phyloP scores from a whole-genome alignment of 2,113 vertebrate genomes.

The Pollimyrus isidori region DNA sequence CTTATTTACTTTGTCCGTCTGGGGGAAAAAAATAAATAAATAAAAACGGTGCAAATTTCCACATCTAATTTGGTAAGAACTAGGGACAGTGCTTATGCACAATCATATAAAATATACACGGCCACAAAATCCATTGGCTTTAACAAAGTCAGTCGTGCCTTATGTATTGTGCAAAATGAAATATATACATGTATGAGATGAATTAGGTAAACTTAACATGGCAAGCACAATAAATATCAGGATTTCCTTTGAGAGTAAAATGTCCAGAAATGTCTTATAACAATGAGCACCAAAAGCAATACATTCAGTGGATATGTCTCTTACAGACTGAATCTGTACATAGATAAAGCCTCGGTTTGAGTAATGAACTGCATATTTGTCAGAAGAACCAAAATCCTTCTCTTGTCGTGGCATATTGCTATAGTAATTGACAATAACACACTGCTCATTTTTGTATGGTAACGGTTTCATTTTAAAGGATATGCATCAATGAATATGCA shows the following conservation, averaged over 20 bases:
- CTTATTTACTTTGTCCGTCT: not conserved
- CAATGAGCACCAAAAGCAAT: conserved; percentile 48
- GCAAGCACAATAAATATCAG: not conserved
- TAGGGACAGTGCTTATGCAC: not conserved
- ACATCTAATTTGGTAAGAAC: not conserved
- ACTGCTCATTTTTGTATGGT: not conserved
- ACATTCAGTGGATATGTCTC: conserved; percentile 43
- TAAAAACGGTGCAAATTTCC: not conserved
- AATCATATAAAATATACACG: not conserved
- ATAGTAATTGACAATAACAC: not conserved
- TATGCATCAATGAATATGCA: not conserved
- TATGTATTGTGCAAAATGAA: not conserved
- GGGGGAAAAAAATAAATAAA: not conserved
- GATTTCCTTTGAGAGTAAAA: conserved; percentile 19
- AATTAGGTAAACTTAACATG: not conserved
- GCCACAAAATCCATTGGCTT: not conserved
- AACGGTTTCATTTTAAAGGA: not conserved
- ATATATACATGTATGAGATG: not conserved
- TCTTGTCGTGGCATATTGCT: conserved; percentile 27
- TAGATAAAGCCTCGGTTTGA: conserved; percentile 7
- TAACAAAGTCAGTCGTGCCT: not conserved
- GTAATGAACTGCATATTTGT: conserved; percentile 15
- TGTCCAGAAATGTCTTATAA: conserved; percentile 32
- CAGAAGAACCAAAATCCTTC: not conserved
- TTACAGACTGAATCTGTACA: not conserved